Percentiles rank a stretch among this genome's conserved stretches.
phyloP scores from a whole-genome alignment of 2,888 invertebrate species.

The Eupithecia subumbrata region DNA sequence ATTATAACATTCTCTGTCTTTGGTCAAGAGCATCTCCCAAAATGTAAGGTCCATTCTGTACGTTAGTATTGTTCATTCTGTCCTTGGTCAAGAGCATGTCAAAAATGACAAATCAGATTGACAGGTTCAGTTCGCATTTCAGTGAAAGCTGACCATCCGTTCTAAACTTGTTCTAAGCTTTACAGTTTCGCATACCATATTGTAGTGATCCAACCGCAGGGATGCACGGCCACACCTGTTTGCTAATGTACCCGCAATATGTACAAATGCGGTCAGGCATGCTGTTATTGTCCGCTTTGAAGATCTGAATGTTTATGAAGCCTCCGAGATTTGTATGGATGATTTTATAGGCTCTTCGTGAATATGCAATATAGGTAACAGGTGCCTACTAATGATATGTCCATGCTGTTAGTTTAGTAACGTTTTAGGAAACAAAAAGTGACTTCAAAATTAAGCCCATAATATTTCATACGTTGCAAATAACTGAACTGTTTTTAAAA shows the following conservation, averaged over 20 bases:
- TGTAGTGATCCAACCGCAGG: not conserved
- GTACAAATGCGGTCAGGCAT: constrained; percentile 34
- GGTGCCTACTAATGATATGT: not conserved
- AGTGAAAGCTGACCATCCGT: not conserved
- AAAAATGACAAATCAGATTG: not conserved
- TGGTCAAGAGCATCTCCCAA: too few relatives aligned
- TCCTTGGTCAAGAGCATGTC: too few relatives aligned
- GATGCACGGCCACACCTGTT: constrained; percentile 42
- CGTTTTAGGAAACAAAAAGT: not conserved
- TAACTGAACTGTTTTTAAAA: not conserved
- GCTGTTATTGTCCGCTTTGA: constrained; percentile 12
- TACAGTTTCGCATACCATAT: constrained; percentile 7
- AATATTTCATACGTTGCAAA: not conserved
- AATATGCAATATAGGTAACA: constrained; percentile 3
- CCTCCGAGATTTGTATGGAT: constrained; percentile 12
- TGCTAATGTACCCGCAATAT: constrained; percentile 42
- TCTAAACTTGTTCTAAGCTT: not conserved
- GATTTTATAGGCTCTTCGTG: constrained; percentile 3
- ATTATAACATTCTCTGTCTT: too few relatives aligned
- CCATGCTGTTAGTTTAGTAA: not conserved
- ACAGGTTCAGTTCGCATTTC: constrained; percentile 1
- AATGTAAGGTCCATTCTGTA: too few relatives aligned
- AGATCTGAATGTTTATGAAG: constrained; percentile 3
- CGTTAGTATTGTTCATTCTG: too few relatives aligned
- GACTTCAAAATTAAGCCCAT: not conserved